Evolutionary conservation across 2,113 vertebrate species (phyloP), one percentile per base, ranked within the genome.

Genomic region (Neoarius graeffei): DNA sequence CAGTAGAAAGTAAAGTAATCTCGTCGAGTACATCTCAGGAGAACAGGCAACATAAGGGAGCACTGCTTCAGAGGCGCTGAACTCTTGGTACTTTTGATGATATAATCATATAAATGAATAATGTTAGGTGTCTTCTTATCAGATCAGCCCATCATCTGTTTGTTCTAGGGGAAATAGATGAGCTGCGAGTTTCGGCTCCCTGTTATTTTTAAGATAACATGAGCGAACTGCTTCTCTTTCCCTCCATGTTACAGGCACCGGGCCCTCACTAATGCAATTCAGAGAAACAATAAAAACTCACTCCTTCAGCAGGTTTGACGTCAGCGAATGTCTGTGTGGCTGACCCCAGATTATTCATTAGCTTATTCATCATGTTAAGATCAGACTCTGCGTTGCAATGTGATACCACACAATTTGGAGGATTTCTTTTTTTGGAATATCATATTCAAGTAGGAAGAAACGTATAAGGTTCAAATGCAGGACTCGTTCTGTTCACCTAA

Each of bases 141-240:
- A 59, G 79, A 56, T 81, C 80, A 62, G 35, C 19, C 19, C 57
- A 20, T 48, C 30, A 27, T 85, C 81, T 81, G 25, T 56, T 35
- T 57, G 25, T 2, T 74, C 66, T 27, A 62, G 7, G 69, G 17
- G 81, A 74, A 59, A 87, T 27, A 13, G 81, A 87, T 87, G 86
- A 87, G 62, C 66, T 83, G 86, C n/a, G 56, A 87, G 80, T 83
- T 83, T 86, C 30, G 64, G 76, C 60, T 25, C 27, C 64, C 27
- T 54, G 77, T 42, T 87, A 81, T 69, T 57, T 87, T 77, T 76
- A 42, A 23, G 67, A 76, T 54, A 87, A 77, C 80, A 35, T 3
- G 19, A 35, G 23, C 8, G 13, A n/a, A 56, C 76, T 50, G 30
- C 30, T n/a, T 11, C 42, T 76, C 48, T 60, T 6, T 25, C 42